These are phyloP conservation scores for Phalacrocorax aristotelis DNA, from an alignment of 2,113 vertebrate genomes.

Conservation along the genomic window DNA sequence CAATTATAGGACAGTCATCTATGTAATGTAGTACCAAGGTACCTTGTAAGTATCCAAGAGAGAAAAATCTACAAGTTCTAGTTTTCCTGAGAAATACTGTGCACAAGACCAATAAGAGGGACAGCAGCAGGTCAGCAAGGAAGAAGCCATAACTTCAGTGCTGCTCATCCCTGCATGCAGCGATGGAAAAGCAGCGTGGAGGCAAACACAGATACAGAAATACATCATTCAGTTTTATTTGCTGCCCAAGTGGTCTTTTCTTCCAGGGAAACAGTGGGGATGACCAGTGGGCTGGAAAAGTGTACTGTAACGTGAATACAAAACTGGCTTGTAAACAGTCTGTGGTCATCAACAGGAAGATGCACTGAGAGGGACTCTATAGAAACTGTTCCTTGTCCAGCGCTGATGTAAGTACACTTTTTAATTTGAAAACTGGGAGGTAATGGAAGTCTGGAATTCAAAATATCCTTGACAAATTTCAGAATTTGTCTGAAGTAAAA, in stretches of 20 bases:
- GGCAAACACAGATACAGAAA: background rate
- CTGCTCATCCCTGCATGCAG: rapidly evolving
- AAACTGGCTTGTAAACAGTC: background rate
- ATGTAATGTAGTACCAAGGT: background rate
- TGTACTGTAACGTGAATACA: background rate
- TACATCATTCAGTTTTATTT: rapidly evolving
- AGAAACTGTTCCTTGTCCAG: background rate
- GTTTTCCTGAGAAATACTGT: background rate
- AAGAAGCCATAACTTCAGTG: background rate
- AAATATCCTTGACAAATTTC: background rate
- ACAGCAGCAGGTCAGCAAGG: background rate
- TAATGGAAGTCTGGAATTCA: background rate
- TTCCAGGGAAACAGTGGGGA: background rate
- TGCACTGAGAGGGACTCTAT: background rate
- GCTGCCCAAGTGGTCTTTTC: background rate
- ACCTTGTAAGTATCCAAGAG: background rate
- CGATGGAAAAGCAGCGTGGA: background rate
- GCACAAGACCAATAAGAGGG: background rate
- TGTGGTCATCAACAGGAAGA: background rate
- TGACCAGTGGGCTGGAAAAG: background rate
- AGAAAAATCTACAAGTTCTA: background rate
- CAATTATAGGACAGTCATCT: background rate
- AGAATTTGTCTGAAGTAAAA: background rate
- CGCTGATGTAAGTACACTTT: rapidly evolving
- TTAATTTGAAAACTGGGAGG: background rate